Evolutionary conservation across 2,797 vertebrate species (phyloP), one percentile per base, ranked within the genome.

Genomic region (Lagorchestes hirsutus): DNA sequence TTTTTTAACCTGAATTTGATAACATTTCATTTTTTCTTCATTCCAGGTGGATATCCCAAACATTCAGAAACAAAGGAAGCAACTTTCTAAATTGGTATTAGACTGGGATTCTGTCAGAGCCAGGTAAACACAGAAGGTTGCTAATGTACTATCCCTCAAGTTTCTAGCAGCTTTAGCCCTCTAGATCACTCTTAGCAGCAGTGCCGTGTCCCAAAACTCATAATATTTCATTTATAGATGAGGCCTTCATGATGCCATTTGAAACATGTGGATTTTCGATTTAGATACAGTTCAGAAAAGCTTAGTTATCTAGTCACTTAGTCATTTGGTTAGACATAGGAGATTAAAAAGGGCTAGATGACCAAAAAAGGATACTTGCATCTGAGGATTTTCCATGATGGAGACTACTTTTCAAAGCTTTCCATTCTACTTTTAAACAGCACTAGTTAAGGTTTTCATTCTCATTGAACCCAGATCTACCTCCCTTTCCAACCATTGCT

Each of bases 101-200:
- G 99, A 99, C 99, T 99, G 99, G 98, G 99, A 99, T 98, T 99
- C 99, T 58, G 99, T 99, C 96, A 99, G 99, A 99, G 99, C 99
- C 28, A 99, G 99, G 99, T 99, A 95, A 98, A 96, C 74, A 27
- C 3, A 91, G 52, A 55, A 54, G 34, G 18, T 34, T 90, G 46
- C 0, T 13, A 16, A 18, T 1, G 28, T 0, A 10, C 29, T 12
- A 0, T 5, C 0, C 24, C 54, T 90, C 82, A 6, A 55, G 34
- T 58, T 52, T n/a, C 22, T 54, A 29, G 87, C 56, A 92, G 0
- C 94, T 12, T 0, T 82, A 31, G 24, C 31, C 14, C 18, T 55
- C 62, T 16, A 40, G 31, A 67, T 34, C 59, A 67, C 31, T 31
- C 28, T 59, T 31, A 59, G 62, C 14, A n/a, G 34, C 5, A 46